phyloP scores from a whole-genome alignment of 2,888 invertebrate species.

The Mesorhabditis belari region DNA sequence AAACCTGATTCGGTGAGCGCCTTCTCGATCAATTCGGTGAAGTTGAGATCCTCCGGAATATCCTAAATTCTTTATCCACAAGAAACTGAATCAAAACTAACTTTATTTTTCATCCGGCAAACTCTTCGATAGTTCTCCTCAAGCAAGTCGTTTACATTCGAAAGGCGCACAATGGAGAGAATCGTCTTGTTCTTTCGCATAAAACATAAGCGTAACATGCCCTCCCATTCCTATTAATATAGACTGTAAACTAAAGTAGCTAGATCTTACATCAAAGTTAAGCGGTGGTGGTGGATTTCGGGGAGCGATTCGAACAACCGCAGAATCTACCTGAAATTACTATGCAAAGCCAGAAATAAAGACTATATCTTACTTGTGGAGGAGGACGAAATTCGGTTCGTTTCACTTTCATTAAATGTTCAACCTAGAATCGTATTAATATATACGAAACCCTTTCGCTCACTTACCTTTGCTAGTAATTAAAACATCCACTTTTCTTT shows the following conservation, averaged over 20 bases:
- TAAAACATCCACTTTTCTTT: too few species aligned
- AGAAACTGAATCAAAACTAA: constrained; percentile 55
- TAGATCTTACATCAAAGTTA: constrained; percentile 24
- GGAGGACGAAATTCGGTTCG: constrained; percentile 97
- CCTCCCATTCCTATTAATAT: constrained; percentile 85
- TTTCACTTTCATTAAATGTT: constrained; percentile 70
- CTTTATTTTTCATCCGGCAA: constrained; percentile 77
- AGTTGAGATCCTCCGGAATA: constrained; percentile 71
- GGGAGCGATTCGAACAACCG: constrained; percentile 93
- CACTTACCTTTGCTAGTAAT: too few species aligned
- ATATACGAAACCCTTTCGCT: too few species aligned
- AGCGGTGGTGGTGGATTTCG: constrained; percentile 79
- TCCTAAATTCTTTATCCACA: too few species aligned
- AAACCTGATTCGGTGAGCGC: constrained; percentile 67
- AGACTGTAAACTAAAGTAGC: too few species aligned
- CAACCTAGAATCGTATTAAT: constrained; percentile 58
- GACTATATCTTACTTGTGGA: constrained; percentile 68
- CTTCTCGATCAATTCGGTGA: constrained; percentile 72
- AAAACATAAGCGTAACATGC: constrained; percentile 86
- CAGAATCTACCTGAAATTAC: constrained; percentile 72
- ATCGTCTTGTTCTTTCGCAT: constrained; percentile 93
- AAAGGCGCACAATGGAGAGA: constrained; percentile 77
- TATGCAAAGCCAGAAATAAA: too few species aligned
- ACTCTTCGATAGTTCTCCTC: constrained; percentile 84
- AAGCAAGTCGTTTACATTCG: constrained; percentile 64